A percentile compares a stretch with the other conserved stretches of the same genome.
phyloP scores from a whole-genome alignment of 1,140 invertebrate species.

The Drosophila obscura region DNA sequence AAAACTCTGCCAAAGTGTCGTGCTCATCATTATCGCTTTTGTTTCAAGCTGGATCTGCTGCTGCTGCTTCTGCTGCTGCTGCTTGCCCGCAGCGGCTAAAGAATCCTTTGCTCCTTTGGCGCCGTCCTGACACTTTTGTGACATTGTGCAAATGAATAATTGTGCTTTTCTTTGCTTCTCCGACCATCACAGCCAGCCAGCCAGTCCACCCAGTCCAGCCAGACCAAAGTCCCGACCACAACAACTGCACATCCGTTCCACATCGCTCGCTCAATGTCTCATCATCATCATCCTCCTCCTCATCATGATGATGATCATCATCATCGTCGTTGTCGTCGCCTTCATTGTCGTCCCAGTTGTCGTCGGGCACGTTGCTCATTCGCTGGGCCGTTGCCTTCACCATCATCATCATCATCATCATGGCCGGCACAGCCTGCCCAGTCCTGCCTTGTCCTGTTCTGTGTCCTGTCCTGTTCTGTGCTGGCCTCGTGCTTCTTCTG shows the following conservation, averaged over 20 bases:
- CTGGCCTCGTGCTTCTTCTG: slow-evolving; percentile 6
- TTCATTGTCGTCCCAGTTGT: slow-evolving; percentile 65
- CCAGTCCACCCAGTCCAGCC: slow-evolving; percentile 10
- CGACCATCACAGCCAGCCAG: slow-evolving; percentile 12
- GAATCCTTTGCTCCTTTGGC: slow-evolving; percentile 79
- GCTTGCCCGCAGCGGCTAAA: slow-evolving; percentile 38
- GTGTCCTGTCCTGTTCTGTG: slow-evolving; percentile 30
- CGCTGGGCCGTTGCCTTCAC: slow-evolving; percentile 45
- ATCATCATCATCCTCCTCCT: slow-evolving; percentile 50
- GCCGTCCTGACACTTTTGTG: slow-evolving; percentile 79
- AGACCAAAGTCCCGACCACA: slow-evolving; percentile 51
- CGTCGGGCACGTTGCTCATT: slow-evolving; percentile 72
- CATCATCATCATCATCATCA: slow-evolving; percentile 39
- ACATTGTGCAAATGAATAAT: slow-evolving; percentile 82
- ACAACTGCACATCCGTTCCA: slow-evolving; percentile 81
- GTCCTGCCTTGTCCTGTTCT: neutral
- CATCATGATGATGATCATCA: slow-evolving; percentile 3
- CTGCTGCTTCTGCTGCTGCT: slow-evolving; percentile 1
- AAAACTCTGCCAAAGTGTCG: slow-evolving; percentile 65
- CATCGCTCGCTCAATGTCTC: slow-evolving; percentile 78
- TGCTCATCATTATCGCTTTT: slow-evolving; percentile 76
- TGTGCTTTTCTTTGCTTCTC: slow-evolving; percentile 73
- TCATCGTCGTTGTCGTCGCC: slow-evolving; percentile 41
- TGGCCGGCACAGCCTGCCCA: neutral
- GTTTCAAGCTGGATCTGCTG: slow-evolving; percentile 44